phyloP scores from a whole-genome alignment of 2,797 vertebrate genomes.

The Allobates femoralis region DNA sequence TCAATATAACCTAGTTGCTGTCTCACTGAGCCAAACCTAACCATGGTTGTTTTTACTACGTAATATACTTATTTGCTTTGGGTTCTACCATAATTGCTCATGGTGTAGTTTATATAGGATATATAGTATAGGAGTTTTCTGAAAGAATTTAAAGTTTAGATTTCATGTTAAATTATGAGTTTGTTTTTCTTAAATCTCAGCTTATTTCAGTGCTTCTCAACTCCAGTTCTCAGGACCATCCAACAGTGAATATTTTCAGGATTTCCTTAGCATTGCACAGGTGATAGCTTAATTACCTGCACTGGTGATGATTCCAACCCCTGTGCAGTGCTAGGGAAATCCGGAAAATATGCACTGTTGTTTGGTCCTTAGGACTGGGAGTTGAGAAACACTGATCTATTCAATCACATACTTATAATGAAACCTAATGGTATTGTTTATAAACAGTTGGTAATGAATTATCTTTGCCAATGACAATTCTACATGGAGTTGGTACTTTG shows the following conservation, averaged over 20 bases:
- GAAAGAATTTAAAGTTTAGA: neutral
- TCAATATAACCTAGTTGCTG: neutral
- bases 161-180: too few relatives aligned
- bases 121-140: neutral
- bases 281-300: too few relatives aligned
- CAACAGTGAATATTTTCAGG: too few relatives aligned
- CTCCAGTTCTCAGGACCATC: too few relatives aligned
- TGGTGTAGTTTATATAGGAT: neutral
- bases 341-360: too few relatives aligned
- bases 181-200: too few relatives aligned
- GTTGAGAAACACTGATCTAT: too few relatives aligned
- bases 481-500: neutral
- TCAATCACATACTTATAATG: neutral
- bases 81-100: neutral
- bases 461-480: neutral
- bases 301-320: too few relatives aligned
- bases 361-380: too few relatives aligned
- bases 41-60: neutral
- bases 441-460: neutral
- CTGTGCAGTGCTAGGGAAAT: too few relatives aligned
- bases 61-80: neutral
- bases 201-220: too few relatives aligned
- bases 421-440: neutral
- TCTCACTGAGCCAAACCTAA: neutral
- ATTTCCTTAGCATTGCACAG: too few relatives aligned